A percentile compares a stretch with the other conserved stretches of the same genome.
Evolutionary conservation across 92 coral and sea anemone species (phyloP).

Genomic region (Epizoanthus rinbou): DNA sequence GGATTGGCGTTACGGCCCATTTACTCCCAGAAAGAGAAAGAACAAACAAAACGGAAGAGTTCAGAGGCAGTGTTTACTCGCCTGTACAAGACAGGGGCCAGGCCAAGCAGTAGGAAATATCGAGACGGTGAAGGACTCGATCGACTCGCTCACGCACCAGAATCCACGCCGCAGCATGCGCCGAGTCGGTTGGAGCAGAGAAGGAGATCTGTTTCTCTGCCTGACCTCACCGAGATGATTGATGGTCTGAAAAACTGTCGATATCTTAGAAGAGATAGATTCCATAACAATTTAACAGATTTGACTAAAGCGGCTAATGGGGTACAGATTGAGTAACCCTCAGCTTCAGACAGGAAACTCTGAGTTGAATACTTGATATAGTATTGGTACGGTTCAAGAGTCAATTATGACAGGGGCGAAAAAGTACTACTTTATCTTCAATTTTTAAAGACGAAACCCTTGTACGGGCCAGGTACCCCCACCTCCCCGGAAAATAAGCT

Average conservation of each 20-base stretch:
- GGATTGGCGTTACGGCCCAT: conserved; percentile 52
- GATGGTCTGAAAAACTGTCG: conserved; percentile 68
- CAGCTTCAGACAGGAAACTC: too few species aligned
- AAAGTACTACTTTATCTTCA: too few species aligned
- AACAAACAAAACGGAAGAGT: conserved; percentile 41
- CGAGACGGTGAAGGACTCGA: conserved; percentile 27
- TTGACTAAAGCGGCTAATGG: background rate
- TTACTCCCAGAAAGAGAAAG: conserved; percentile 19
- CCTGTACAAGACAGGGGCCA: conserved; percentile 51
- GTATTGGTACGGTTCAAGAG: too few species aligned
- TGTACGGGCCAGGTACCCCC: too few species aligned
- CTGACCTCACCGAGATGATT: conserved; percentile 68
- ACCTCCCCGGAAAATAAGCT: too few species aligned
- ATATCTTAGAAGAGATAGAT: conserved; percentile 50
- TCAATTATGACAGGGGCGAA: too few species aligned
- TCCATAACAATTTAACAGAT: background rate
- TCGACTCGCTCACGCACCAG: conserved; percentile 11
- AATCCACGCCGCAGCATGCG: conserved; percentile 5
- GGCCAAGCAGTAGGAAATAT: conserved; percentile 45
- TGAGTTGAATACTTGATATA: too few species aligned
- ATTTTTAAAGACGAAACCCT: too few species aligned
- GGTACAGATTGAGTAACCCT: too few species aligned
- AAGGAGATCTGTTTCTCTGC: conserved; percentile 72
- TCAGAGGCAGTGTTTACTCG: conserved; percentile 61
- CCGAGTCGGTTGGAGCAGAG: conserved; percentile 45